Evolutionary conservation across 2,888 invertebrate genomes (phyloP), one percentile per base, ranked within the genome.

Genomic region (Holacanthella duospinosa): DNA sequence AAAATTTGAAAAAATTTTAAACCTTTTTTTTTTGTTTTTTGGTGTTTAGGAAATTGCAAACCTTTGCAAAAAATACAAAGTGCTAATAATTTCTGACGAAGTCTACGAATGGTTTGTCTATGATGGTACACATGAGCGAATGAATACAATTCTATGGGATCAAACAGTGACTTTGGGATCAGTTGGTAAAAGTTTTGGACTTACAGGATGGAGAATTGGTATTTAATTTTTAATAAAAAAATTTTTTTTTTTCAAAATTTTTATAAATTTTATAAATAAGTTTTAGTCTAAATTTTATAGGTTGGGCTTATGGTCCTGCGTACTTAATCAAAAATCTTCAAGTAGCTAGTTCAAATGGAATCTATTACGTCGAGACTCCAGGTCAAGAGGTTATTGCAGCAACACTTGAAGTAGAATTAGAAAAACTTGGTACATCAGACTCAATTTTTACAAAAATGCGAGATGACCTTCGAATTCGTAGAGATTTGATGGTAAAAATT

Each of bases 51-150:
- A 84, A 71, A 89, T 99, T 70, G 94, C 94, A 0, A 82, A 87
- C 69, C 79, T 99, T 63, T 96, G 95, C 77, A 88, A 88, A 76
- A 91, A 95, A 75, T 87, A 92, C 83, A 87, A 99, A 76, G 88
- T 89, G 2, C 79, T 99, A 9, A 94, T 93, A 64, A 79, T 99
- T 25, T 87, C 94, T 1, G 99, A 99, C 78, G 99, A 99, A 78
- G 99, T 99, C 0, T 71, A 71, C 65, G 97, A 99, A 77, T 97
- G 95, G 93, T 83, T 99, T 77, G 88, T 91, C 16, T 95, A 87
- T 74, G 84, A 88, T 48, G 48, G 48, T 74, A 87, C 88, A 0
- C 81, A 84, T 29, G 81, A 89, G 74, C 92, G 96, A 77, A 84
- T 95, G 65, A 84, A 95, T 76, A 96, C 97, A 64, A 94, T 69